Evolutionary conservation across 2,113 vertebrate genomes (phyloP).

Genomic region (Numida meleagris): DNA sequence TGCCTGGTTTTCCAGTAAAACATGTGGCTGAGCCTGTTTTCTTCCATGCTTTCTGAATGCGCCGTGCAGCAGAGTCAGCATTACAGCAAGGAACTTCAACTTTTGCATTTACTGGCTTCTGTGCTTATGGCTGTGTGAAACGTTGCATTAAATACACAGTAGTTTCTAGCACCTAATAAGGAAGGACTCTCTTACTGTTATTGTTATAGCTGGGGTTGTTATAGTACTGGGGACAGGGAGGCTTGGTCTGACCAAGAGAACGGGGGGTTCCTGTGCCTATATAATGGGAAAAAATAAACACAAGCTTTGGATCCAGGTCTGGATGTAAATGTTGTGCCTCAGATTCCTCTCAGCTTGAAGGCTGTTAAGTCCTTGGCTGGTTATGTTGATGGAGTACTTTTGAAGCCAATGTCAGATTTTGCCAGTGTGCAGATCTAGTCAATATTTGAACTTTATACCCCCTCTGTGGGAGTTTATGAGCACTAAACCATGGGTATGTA

Average conservation of each 20-base stretch:
- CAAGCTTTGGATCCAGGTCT: background rate
- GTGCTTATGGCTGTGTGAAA: conserved; percentile 37
- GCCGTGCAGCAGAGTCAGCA: background rate
- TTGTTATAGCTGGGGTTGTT: conserved; percentile 60
- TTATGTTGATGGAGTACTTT: background rate
- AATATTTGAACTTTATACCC: conserved; percentile 56
- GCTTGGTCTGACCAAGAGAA: conserved; percentile 31
- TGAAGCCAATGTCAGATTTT: conserved; percentile 31
- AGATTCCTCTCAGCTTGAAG: conserved; percentile 10
- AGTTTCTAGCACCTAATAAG: conserved; percentile 69
- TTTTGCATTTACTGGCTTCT: conserved; percentile 42
- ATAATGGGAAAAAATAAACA: conserved; percentile 46
- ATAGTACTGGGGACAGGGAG: conserved; percentile 25
- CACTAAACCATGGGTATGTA: conserved; percentile 26
- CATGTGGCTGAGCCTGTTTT: background rate
- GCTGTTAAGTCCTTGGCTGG: conserved; percentile 33
- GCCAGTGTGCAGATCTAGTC: conserved; percentile 58
- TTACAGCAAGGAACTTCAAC: background rate
- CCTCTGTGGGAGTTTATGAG: conserved; percentile 56
- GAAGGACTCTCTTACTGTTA: conserved; percentile 61
- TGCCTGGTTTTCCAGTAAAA: background rate
- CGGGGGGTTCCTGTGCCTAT: conserved; percentile 4
- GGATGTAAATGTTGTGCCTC: conserved; percentile 39
- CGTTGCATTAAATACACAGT: conserved; percentile 37
- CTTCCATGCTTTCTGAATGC: background rate